Conservation (phyloP, 2,888 invertebrate genomes). For the Papilio protenor region DNA sequence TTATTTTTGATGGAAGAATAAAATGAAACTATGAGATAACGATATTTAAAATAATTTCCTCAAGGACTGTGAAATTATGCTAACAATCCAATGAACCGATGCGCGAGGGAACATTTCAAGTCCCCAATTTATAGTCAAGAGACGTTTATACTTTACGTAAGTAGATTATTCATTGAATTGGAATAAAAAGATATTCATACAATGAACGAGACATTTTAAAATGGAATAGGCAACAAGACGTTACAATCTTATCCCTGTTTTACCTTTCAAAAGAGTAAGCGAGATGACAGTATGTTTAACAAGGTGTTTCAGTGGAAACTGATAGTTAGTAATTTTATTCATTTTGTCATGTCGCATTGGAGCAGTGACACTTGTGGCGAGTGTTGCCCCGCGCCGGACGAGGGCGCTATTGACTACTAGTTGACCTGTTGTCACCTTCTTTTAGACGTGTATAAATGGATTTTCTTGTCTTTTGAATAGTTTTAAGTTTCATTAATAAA, state of each 20-base stretch:
- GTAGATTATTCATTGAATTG: conserved; percentile 21
- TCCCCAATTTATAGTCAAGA: conserved; percentile 14
- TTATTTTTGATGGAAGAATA: neutral
- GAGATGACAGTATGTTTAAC: neutral
- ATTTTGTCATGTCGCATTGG: conserved; percentile 1
- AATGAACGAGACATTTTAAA: neutral
- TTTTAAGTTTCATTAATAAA: neutral
- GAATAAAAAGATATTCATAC: conserved; percentile 10
- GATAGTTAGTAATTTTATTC: conserved; percentile 5
- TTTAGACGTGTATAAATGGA: conserved; percentile 15
- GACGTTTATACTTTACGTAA: neutral
- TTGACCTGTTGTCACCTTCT: conserved; percentile 26
- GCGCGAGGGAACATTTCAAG: neutral
- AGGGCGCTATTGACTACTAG: conserved; percentile 34
- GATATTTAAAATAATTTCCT: conserved; percentile 20
- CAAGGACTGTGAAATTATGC: conserved; percentile 12
- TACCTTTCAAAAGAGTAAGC: neutral
- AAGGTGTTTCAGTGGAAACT: neutral
- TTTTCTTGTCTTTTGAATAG: neutral
- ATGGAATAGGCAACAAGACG: neutral
- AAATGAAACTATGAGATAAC: neutral
- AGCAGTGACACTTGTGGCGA: conserved; percentile 26
- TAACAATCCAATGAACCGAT: conserved; percentile 26
- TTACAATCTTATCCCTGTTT: neutral
- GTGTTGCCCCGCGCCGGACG: conserved; percentile 35